phyloP scores from a whole-genome alignment of 2,888 invertebrate species.

The Drosophila sordidula region DNA sequence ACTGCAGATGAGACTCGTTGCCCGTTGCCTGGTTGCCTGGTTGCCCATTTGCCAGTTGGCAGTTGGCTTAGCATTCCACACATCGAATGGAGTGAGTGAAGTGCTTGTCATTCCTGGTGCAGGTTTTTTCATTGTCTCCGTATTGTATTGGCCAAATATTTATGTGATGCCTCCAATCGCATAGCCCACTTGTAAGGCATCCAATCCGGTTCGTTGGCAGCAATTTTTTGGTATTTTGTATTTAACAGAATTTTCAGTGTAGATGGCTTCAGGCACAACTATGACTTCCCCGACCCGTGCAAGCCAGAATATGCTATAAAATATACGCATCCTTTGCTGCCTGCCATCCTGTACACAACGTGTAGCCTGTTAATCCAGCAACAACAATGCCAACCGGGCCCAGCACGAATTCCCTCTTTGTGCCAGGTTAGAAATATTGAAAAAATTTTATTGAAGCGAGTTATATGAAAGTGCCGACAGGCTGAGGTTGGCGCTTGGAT shows the following conservation, averaged over 20 bases:
- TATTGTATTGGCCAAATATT: slow-evolving; percentile 62
- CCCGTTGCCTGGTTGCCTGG: not conserved
- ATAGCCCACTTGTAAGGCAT: slow-evolving; percentile 14
- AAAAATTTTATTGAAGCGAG: slow-evolving; percentile 66
- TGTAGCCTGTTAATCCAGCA: slow-evolving; percentile 65
- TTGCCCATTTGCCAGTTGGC: slow-evolving; percentile 3
- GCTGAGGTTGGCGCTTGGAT: slow-evolving; percentile 24
- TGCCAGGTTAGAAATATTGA: slow-evolving; percentile 73
- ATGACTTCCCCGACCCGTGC: slow-evolving; percentile 17
- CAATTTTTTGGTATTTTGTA: slow-evolving; percentile 62
- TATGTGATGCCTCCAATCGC: slow-evolving; percentile 59
- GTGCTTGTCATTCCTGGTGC: slow-evolving; percentile 22
- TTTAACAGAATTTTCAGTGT: slow-evolving; percentile 46
- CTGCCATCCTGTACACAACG: slow-evolving; percentile 26
- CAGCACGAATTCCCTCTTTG: slow-evolving; percentile 26
- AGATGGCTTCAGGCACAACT: slow-evolving; percentile 11
- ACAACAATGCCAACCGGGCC: slow-evolving; percentile 49
- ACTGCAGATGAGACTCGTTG: slow-evolving; percentile 14
- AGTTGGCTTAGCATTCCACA: slow-evolving; percentile 39
- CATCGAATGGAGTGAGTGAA: not conserved
- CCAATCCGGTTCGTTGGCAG: slow-evolving; percentile 12
- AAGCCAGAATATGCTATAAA: slow-evolving; percentile 46
- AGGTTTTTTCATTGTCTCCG: slow-evolving; percentile 19
- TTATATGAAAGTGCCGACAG: slow-evolving; percentile 60
- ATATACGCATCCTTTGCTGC: slow-evolving; percentile 40